Evolutionary conservation across 2,888 invertebrate genomes (phyloP), one percentile per base, ranked within the genome.

Genomic region (Proisotoma minuta): DNA sequence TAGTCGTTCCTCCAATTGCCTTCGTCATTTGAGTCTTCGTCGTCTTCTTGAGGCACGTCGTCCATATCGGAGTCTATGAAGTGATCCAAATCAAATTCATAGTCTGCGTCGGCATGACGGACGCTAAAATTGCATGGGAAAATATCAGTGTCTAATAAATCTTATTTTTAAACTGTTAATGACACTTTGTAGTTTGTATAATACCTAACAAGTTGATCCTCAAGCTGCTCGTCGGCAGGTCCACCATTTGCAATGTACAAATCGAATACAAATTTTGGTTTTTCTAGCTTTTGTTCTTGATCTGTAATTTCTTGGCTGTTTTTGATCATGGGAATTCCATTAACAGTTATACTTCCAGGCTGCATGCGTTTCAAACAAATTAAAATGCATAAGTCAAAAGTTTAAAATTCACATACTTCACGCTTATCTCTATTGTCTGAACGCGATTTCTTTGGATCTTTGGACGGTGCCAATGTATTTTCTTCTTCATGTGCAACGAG

Each of bases 1-100:
- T 90, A 90, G 57, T 89, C 89, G 75, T 90, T 89, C 65, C 83
- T 80, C 82, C 85, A 86, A 76, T 88, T 84, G 72, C 85, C 85
- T 77, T 90, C 89, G 67, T 86, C 85, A 79, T 90, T 89, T 0
- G 89, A 89, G 76, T 89, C 88, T 68, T 84, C 84, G 60, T 81
- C 80, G 57, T 75, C 76, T 12, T 81, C 82, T 15, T 59, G 10
- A 15, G 73, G 70, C 52, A 78, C 78, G 4, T 72, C 72, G 43
- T 77, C 77, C 53, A 57, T 62, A 22, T 57, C 62, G 15, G 12
- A 18, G 3, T 61, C 58, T n/a, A n/a, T n/a, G n/a, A n/a, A n/a
- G 2, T 59, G 57, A 18, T 52, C 50, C 3, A 40, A 57, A 23
- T 43, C 60, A 56, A 61, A 61, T 34, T 65, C 53, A 28, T 48